Evolutionary conservation across 2,113 vertebrate species (phyloP).

Genomic region (Larimichthys polyactis): DNA sequence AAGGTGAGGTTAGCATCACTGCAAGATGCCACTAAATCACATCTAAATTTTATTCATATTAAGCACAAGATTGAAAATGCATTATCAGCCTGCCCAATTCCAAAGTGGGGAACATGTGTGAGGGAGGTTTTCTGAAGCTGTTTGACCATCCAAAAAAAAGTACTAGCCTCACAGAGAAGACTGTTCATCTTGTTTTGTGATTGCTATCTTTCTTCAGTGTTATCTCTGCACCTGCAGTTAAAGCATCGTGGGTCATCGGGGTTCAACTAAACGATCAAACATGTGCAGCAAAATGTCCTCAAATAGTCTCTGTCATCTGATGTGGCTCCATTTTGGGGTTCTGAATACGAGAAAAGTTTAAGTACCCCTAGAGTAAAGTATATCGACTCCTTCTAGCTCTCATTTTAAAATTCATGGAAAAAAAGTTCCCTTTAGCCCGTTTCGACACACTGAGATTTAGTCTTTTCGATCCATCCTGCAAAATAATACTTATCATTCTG

Average conservation of each 20-base stretch:
- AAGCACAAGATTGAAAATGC: neutral
- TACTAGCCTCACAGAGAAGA: neutral
- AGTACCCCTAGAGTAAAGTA: neutral
- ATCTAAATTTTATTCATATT: neutral
- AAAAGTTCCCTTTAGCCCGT: constrained; percentile 41
- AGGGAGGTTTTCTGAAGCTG: neutral
- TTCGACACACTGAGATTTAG: constrained; percentile 53
- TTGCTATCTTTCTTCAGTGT: neutral
- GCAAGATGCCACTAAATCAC: neutral
- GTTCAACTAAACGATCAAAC: constrained; percentile 30
- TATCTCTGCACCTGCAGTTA: neutral
- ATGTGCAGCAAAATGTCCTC: constrained; percentile 28
- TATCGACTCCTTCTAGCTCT: constrained; percentile 22
- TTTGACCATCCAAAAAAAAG: neutral
- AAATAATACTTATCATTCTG: constrained; percentile 62
- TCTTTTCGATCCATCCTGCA: constrained; percentile 37
- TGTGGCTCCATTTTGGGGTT: constrained; percentile 27
- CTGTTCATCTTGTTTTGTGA: neutral
- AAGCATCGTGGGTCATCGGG: neutral
- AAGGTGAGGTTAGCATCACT: no score
- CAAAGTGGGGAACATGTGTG: neutral
- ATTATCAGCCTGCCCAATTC: neutral
- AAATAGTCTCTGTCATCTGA: constrained; percentile 12
- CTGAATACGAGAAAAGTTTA: constrained; percentile 23
- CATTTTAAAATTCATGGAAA: constrained; percentile 64